Evolutionary conservation across 2,888 invertebrate species (phyloP).

Genomic region (Drosophila niveifrons): DNA sequence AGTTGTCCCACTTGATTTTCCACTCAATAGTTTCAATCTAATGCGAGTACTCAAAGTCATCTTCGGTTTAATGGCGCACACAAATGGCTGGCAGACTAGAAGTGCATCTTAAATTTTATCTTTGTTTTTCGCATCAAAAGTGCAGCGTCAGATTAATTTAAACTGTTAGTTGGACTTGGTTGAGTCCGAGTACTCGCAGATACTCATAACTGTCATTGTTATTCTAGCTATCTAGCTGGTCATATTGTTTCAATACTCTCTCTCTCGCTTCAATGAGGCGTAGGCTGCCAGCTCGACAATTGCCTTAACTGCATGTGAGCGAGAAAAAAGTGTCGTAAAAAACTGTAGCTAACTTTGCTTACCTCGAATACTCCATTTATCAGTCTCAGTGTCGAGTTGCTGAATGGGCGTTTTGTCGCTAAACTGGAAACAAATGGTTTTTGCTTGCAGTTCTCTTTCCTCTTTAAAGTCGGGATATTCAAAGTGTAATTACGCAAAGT

Average conservation of each 20-base stretch:
- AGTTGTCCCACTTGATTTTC: conserved; percentile 38
- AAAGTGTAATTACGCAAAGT: conserved; percentile 4
- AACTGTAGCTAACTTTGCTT: conserved; percentile 14
- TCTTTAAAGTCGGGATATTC: conserved; percentile 5
- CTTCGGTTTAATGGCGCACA: conserved; percentile 51
- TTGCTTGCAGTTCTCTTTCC: conserved; percentile 15
- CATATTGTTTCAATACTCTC: conserved; percentile 61
- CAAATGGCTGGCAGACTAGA: conserved; percentile 48
- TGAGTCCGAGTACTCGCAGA: conserved; percentile 27
- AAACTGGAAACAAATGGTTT: conserved; percentile 43
- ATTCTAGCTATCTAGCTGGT: conserved; percentile 59
- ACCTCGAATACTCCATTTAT: conserved; percentile 51
- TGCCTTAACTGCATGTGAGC: conserved; percentile 27
- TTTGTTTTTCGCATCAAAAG: not conserved
- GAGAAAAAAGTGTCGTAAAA: conserved; percentile 14
- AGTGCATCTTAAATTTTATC: conserved; percentile 32
- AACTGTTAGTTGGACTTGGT: conserved; percentile 23
- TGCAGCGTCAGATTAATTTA: conserved; percentile 40
- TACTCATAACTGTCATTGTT: conserved; percentile 70
- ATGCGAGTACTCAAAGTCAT: conserved; percentile 39
- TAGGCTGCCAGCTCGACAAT: conserved; percentile 51
- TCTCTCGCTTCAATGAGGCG: conserved; percentile 63
- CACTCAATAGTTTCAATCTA: conserved; percentile 26
- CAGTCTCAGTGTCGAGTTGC: conserved; percentile 59
- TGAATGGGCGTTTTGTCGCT: conserved; percentile 65